Evolutionary conservation across 2,797 vertebrate genomes (phyloP).

Genomic region (Prunella strophiata): DNA sequence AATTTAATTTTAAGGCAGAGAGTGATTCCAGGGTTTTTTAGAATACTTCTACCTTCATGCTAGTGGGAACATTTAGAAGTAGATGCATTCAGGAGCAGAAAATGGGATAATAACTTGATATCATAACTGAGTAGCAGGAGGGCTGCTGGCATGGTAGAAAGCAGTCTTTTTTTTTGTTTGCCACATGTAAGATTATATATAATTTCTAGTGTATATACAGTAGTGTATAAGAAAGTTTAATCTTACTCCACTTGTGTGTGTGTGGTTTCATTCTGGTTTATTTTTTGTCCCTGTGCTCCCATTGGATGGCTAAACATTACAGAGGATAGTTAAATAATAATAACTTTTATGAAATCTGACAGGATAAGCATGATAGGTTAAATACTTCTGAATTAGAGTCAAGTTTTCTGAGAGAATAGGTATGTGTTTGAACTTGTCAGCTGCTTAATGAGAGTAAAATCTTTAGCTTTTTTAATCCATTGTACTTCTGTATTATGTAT

Average conservation of each 20-base stretch:
- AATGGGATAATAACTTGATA: background rate
- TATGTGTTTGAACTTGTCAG: background rate
- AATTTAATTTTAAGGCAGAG: background rate
- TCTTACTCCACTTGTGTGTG: fast-evolving
- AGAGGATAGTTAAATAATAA: background rate
- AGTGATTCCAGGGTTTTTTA: background rate
- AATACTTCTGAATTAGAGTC: background rate
- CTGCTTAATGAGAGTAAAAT: background rate
- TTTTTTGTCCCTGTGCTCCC: background rate
- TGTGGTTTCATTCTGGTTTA: background rate
- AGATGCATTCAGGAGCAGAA: background rate
- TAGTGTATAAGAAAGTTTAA: background rate
- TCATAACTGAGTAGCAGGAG: background rate
- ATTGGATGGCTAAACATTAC: background rate
- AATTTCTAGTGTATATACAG: background rate
- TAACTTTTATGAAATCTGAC: background rate
- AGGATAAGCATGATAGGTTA: background rate
- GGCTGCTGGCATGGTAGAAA: background rate
- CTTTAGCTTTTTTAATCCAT: background rate
- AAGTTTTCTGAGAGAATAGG: background rate
- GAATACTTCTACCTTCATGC: background rate
- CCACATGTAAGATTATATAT: background rate
- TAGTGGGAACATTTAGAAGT: background rate
- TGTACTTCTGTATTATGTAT: background rate
- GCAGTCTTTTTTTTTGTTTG: background rate